Base-by-base conservation (phyloP, 1,140 invertebrate genomes). In the Bombus polaris region DNA sequence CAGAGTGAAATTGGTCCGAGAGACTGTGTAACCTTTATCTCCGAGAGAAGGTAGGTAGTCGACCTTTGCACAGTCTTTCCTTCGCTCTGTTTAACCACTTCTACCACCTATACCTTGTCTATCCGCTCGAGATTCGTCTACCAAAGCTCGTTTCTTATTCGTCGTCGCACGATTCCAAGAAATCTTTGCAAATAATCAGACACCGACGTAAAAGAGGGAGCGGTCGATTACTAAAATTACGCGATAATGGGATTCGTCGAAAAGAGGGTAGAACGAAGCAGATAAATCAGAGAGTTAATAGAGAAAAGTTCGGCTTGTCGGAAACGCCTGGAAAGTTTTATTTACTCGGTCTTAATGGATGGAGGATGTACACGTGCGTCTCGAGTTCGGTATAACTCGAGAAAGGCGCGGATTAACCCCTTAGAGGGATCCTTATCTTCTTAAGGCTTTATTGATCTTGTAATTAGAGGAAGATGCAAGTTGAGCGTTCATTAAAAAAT, bases 181-280 rank as follows among this genome's bases (percentile, higher is more conserved):
- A 85, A 77, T 71, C 57, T 88, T 81, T 62, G 66, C 66, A 66
- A 81, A 88, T 82, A 82, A 86, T 88, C 59, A 76, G 86, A 86
- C 53, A 76, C 18, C 22, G 47, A 25, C 18, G 18, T 6, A 47
- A 68, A 39, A 68, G 82, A 39, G 42, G 6, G 32, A 66, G 15
- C 65, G 15, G 32, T 12, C 65, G 32, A 66, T 32, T 66, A 66
- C 68, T n/a, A 44, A 66, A 83, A 87, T 83, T 83, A 77, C 53
- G 65, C 37, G 80, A 76, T 71, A 47, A 82, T 39, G 35, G 53
- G 70, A 42, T 59, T 53, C 15, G 1, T 5, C 10, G n/a, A 6
- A 28, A 53, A 12, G 62, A 28, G 5, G 72, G 57, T 32, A 42
- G 15, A 83, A 68, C 35, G 32, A 28, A 47, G 44, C 18, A 6